Base-by-base conservation (phyloP, 2,113 vertebrate genomes). In the Uria lomvia region DNA sequence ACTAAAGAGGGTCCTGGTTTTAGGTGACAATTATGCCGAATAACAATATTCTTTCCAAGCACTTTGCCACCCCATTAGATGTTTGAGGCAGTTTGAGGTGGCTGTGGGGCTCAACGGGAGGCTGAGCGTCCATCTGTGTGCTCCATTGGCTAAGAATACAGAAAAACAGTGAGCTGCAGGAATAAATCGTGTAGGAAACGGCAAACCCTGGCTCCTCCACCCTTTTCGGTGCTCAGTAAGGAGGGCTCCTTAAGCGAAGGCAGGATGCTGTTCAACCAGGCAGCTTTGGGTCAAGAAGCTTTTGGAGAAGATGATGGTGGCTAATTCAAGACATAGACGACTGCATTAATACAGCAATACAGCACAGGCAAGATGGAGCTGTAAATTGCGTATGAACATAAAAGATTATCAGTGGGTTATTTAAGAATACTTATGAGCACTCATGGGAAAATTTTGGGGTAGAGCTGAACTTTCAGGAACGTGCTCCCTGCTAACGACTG, bases 381-480 rank as follows among this genome's bases (percentile, higher is more conserved):
- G 40, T 45, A 65, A n/a, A 30, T 21, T 6, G 2, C 53, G 0
- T 5, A 7, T 1, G 2, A 27, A 11, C 3, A 3, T 8, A 30
- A 50, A 22, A 8, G 6, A 12, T 26, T 30, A 8, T 15, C 43
- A 15, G 14, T 16, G 52, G 22, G 3, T 50, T 32, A 17, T 11
- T 3, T 12, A 15, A 40, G 18, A 77, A 85, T 5, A 45, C 7
- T 34, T 36, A 11, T 0, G 1, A 22, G 45, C 36, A 23, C 29
- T 52, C 14, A 26, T 29, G n/a, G 53, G n/a, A 26, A 19, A 30
- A 10, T 7, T 24, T 68, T 20, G 5, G 47, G 24, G 11, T 36
- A 23, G 15, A 30, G 29, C 49, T 63, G 6, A 45, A 21, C 47
- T 58, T 52, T 36, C 5, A 40, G 36, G 11, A 79, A 32, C 23